These are phyloP conservation scores for Megaceryle alcyon DNA, from an alignment of 2,797 vertebrate genomes.

Conservation along the genomic window DNA sequence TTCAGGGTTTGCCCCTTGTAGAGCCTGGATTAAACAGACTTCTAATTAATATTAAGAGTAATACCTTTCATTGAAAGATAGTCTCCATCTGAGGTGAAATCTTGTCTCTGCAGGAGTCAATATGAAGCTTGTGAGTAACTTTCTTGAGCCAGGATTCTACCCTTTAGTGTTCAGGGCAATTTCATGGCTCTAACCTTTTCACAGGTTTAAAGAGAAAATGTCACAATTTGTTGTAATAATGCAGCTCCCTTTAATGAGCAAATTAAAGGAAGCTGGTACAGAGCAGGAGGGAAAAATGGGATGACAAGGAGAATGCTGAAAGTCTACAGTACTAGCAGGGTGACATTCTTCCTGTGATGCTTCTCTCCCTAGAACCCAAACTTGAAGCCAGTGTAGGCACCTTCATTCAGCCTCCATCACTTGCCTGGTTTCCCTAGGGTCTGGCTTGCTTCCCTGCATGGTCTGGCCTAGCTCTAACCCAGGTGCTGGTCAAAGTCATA, in stretches of 20 bases:
- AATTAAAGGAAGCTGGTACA: conserved; percentile 4
- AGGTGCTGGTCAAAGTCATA: neutral
- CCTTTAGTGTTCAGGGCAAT: neutral
- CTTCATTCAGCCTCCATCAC: neutral
- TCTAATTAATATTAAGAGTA: conserved; percentile 41
- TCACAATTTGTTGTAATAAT: conserved; percentile 25
- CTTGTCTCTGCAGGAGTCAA: neutral
- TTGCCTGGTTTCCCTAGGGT: neutral
- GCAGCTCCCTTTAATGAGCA: neutral
- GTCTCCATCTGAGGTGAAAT: conserved; percentile 2
- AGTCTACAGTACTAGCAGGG: accelerated
- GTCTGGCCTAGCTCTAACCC: neutral
- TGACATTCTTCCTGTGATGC: neutral
- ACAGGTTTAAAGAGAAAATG: conserved; percentile 37
- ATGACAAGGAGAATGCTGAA: neutral
- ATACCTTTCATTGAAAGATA: conserved; percentile 50
- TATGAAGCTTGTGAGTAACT: conserved; percentile 26
- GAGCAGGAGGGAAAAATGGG: neutral
- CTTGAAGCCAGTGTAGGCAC: neutral
- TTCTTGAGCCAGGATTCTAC: neutral
- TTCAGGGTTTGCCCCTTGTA: neutral
- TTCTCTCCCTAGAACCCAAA: accelerated
- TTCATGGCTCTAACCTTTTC: neutral
- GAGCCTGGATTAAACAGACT: conserved; percentile 23
- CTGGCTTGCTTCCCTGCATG: neutral